A percentile compares a stretch with the other conserved stretches of the same genome.
phyloP scores from a whole-genome alignment of 2,888 invertebrate genomes.

The Erannis defoliaria region DNA sequence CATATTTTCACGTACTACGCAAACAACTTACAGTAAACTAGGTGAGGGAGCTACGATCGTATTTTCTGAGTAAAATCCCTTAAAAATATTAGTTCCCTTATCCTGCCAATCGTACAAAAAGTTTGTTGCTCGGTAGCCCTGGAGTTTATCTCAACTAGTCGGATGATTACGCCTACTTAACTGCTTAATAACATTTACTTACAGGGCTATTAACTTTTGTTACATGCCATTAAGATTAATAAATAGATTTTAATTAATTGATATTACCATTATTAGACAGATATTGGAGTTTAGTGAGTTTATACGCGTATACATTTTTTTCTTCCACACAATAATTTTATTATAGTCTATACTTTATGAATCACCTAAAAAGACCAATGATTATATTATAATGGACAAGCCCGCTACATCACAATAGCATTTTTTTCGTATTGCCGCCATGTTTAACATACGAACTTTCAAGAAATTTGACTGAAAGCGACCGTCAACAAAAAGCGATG shows the following conservation, averaged over 20 bases:
- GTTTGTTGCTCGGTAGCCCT: background rate
- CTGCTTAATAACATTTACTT: constrained; percentile 5
- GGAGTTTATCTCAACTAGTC: background rate
- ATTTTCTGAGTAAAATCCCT: background rate
- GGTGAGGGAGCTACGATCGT: background rate
- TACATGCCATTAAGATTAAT: background rate
- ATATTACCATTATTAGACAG: background rate
- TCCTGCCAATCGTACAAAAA: background rate
- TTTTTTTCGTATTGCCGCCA: too few species aligned
- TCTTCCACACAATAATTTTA: too few species aligned
- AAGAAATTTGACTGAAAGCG: too few species aligned
- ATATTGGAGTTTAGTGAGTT: background rate
- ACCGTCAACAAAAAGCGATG: too few species aligned
- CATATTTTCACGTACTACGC: background rate
- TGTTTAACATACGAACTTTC: too few species aligned
- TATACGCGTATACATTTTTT: too few species aligned
- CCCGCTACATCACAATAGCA: too few species aligned
- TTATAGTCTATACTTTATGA: too few species aligned
- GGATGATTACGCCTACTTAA: constrained; percentile 5
- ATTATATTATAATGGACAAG: too few species aligned
- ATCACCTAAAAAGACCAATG: too few species aligned
- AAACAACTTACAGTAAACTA: background rate
- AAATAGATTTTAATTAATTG: constrained; percentile 3
- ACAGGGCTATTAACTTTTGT: background rate
- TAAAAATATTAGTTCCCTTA: background rate